Conservation (phyloP, 2,888 invertebrate species). For the Hipparchia semele region DNA sequence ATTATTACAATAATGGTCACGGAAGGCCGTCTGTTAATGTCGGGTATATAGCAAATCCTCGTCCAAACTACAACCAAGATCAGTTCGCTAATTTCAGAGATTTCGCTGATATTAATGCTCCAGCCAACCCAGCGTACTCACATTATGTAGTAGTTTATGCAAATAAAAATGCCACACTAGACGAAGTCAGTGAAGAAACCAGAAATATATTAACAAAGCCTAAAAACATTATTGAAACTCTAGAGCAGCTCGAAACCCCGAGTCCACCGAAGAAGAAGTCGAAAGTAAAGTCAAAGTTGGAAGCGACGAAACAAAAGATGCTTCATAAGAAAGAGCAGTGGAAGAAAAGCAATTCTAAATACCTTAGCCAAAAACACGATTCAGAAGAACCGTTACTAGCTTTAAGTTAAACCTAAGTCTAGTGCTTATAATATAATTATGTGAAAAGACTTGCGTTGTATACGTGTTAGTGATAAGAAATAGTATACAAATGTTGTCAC, state of each 20-base stretch:
- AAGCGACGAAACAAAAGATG: conserved; percentile 74
- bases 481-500: conserved; percentile 40
- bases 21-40: conserved; percentile 86
- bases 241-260: conserved; percentile 86
- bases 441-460: conserved; percentile 66
- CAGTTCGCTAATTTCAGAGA: conserved; percentile 95
- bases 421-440: conserved; percentile 51
- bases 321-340: conserved; percentile 72
- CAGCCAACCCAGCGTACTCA: conserved; percentile 90
- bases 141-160: conserved; percentile 93
- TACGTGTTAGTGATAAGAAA: conserved; percentile 57
- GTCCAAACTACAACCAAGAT: conserved; percentile 89
- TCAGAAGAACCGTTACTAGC: conserved; percentile 86
- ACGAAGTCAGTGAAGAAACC: conserved; percentile 76
- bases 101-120: conserved; percentile 93
- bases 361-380: conserved; percentile 72
- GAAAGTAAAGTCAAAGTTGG: conserved; percentile 86
- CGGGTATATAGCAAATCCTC: conserved; percentile 86
- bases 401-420: conserved; percentile 84
- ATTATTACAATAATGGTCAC: conserved; percentile 87
- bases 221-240: conserved; percentile 92
- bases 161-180: conserved; percentile 88
- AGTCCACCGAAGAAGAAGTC: conserved; percentile 77
- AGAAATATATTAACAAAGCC: conserved; percentile 80
- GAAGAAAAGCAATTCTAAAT: conserved; percentile 72